Percentiles rank a stretch among this genome's conserved stretches.
Conservation (phyloP, 37 sponge, comb jelly and placozoan genomes). For the Diacarnus erythraeanus region DNA sequence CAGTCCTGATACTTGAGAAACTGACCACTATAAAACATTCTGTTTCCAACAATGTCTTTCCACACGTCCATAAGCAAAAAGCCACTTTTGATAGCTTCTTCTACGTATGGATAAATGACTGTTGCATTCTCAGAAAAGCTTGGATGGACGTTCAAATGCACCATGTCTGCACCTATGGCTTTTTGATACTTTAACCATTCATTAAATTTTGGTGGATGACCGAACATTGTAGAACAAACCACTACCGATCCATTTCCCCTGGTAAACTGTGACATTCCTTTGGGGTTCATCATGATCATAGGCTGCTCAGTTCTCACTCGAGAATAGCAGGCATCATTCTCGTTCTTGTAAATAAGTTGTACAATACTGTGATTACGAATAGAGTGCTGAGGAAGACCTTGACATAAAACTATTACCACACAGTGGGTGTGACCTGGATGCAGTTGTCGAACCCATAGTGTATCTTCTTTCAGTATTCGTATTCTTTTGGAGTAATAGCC, state of each 20-base stretch:
- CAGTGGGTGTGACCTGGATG: not conserved
- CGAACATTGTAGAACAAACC: not conserved
- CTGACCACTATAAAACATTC: not conserved
- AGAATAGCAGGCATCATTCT: not conserved
- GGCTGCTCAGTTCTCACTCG: not conserved
- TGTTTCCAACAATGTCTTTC: not conserved
- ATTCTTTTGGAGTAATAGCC: not conserved
- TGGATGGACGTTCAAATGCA: not conserved
- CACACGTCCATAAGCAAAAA: not conserved
- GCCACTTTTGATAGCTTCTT: not conserved
- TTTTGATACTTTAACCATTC: constrained; percentile 6
- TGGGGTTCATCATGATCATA: not conserved
- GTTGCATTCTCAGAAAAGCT: not conserved
- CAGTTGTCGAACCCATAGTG: not conserved
- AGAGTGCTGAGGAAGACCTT: not conserved
- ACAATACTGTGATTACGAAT: not conserved
- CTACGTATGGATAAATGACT: not conserved
- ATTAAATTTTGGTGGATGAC: not conserved
- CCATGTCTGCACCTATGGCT: not conserved
- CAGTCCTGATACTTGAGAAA: not conserved
- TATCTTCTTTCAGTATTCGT: not conserved
- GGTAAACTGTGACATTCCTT: not conserved
- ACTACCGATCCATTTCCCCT: not conserved
- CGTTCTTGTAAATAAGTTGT: not conserved
- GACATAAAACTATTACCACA: not conserved